Conservation (phyloP, 30 jellyfish, hydroid and myxozoan genomes). For the Turritopsis dohrnii region DNA sequence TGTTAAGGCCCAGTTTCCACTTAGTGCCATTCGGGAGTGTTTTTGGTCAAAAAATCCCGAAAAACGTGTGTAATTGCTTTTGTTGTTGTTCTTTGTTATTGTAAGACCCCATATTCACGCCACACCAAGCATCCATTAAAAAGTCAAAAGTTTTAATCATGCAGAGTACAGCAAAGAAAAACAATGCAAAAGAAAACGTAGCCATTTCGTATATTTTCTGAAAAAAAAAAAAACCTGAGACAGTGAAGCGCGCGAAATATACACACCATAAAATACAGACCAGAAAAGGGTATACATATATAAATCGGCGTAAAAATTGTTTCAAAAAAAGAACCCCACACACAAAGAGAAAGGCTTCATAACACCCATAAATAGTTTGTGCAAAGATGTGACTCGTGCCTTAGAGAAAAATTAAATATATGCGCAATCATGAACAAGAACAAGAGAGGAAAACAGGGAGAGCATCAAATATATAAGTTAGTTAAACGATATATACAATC, state of each 20-base stretch:
- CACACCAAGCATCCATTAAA: no score
- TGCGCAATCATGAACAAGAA: not conserved
- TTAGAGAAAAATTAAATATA: not conserved
- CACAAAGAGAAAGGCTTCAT: not conserved
- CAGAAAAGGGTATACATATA: not conserved
- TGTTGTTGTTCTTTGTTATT: no score
- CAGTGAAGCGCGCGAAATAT: not conserved
- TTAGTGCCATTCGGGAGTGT: no score
- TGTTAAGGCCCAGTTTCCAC: no score
- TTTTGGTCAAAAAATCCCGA: no score
- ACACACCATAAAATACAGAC: not conserved
- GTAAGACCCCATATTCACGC: no score
- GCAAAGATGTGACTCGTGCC: not conserved
- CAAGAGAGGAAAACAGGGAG: no score
- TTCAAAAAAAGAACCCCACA: not conserved
- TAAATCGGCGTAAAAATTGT: not conserved
- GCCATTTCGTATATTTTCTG: not conserved
- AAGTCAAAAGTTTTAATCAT: no score
- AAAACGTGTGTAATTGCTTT: no score
- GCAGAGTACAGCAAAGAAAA: not conserved
- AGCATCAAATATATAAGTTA: not conserved
- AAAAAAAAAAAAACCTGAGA: no score
- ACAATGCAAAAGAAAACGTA: not conserved
- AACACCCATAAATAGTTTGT: not conserved
- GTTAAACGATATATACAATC: not conserved